phyloP scores from a whole-genome alignment of 2,888 invertebrate genomes.

The Eristalis intricaria region DNA sequence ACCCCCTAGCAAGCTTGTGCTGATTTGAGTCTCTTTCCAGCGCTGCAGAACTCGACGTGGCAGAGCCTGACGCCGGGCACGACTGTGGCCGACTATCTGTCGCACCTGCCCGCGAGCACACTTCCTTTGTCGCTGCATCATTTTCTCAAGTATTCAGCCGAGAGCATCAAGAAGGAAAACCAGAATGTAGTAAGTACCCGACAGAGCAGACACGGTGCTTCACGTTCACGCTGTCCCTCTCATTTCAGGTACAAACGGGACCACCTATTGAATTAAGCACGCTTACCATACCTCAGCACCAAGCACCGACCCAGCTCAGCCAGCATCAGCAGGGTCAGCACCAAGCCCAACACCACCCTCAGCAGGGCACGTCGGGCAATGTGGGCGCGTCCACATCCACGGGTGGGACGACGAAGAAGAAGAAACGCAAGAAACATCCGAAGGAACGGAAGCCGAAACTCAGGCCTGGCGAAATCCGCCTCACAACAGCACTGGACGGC shows the following conservation, averaged over 20 bases:
- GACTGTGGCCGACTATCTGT: slow-evolving; percentile 92
- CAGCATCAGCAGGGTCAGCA: slow-evolving; percentile 74
- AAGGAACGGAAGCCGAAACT: slow-evolving; percentile 89
- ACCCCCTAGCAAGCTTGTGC: neutral
- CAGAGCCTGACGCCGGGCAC: slow-evolving; percentile 85
- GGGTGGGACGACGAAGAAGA: slow-evolving; percentile 85
- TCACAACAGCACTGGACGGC: slow-evolving; percentile 90
- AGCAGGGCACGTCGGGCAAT: slow-evolving; percentile 61
- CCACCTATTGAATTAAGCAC: slow-evolving; percentile 79
- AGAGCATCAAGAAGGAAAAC: slow-evolving; percentile 88
- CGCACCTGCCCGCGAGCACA: slow-evolving; percentile 88
- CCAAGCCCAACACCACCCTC: slow-evolving; percentile 74
- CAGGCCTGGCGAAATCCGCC: slow-evolving; percentile 91
- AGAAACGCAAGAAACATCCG: slow-evolving; percentile 89
- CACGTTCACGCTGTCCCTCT: neutral
- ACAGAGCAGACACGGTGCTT: neutral
- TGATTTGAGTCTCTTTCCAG: slow-evolving; percentile 67
- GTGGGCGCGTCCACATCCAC: slow-evolving; percentile 75
- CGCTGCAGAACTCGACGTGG: slow-evolving; percentile 81
- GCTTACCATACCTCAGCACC: slow-evolving; percentile 80
- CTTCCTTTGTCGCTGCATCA: slow-evolving; percentile 91
- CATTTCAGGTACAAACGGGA: slow-evolving; percentile 78
- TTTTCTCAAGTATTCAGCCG: slow-evolving; percentile 91
- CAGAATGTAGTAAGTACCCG: slow-evolving; percentile 80
- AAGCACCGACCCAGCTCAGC: slow-evolving; percentile 65